Conservation (phyloP, 2,797 vertebrate genomes). For the Melanotaenia parkinsoni region DNA sequence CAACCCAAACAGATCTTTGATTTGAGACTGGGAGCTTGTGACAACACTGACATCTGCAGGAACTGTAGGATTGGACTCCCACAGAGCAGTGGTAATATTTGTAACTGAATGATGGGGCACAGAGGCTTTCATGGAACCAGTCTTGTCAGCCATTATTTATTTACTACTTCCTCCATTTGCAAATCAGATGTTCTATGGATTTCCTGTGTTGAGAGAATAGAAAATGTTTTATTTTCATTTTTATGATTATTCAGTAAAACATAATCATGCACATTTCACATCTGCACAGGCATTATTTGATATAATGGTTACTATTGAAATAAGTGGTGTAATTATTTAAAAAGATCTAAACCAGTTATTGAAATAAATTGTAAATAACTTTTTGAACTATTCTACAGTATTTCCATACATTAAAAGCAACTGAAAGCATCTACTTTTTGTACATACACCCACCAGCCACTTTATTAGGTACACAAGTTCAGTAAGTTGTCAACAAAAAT, state of each 20-base stretch:
- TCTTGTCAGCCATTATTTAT: slow-evolving; percentile 79
- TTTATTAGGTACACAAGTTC: background rate
- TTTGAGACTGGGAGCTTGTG: slow-evolving; percentile 81
- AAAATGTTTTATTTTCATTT: background rate
- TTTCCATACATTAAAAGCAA: too few relatives aligned
- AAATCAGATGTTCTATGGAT: slow-evolving; percentile 30
- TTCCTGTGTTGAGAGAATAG: slow-evolving; percentile 39
- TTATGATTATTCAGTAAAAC: background rate
- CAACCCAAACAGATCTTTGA: slow-evolving; percentile 87
- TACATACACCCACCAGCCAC: background rate
- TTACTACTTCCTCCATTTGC: slow-evolving; percentile 52
- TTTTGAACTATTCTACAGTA: too few relatives aligned
- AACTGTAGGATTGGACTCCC: slow-evolving; percentile 71
- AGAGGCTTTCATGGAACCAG: slow-evolving; percentile 63
- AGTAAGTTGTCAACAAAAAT: background rate
- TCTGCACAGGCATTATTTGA: background rate
- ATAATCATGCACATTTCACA: background rate
- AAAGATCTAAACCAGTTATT: background rate
- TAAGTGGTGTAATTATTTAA: background rate
- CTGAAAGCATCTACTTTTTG: background rate
- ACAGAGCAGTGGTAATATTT: slow-evolving; percentile 69
- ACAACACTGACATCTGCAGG: slow-evolving; percentile 78
- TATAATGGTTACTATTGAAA: background rate
- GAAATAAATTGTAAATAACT: background rate
- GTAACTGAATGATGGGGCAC: slow-evolving; percentile 59